Evolutionary conservation across 2,113 vertebrate genomes (phyloP), one percentile per base, ranked within the genome.

Genomic region (Bubo bubo): DNA sequence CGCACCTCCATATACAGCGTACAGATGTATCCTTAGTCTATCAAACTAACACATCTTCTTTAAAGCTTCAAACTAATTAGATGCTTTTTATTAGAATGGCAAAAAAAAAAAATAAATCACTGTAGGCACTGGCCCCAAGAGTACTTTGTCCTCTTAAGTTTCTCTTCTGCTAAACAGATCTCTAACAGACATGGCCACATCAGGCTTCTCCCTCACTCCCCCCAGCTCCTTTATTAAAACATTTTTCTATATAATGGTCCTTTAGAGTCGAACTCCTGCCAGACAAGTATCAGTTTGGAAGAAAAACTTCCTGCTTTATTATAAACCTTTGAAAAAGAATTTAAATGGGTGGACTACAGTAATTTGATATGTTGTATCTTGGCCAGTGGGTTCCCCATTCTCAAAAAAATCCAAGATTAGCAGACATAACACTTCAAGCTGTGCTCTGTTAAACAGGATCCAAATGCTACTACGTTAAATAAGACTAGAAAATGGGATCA

Each of bases 301-400:
- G 43, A 90, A 91, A 96, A 92, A 68, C 75, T 97, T 97, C 92
- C 89, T 88, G 84, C 86, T 52, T 93, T 88, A 91, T 77, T 85
- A 87, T 8, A 88, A 84, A 55, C 12, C 56, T 83, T 92, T 91
- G 53, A 93, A 93, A 96, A 84, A 66, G 24, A 87, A 95, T 66
- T 95, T 47, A 92, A 93, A 23, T 66, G 95, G 62, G 89, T 89
- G 55, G 43, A 74, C 77, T 88, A 80, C 5, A 27, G 85, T 92
- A 86, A 91, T 56, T 87, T 59, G 81, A 79, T 74, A 92, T 60
- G 32, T 39, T 82, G 49, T 83, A 55, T 39, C 60, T 83, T 90
- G 52, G 91, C 87, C 90, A 96, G 82, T 30, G 63, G 80, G 71
- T 80, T 95, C 63, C 94, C 3, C 3, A n/a, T 72, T 64, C 87